These are phyloP conservation scores for Zoanthus gigantus DNA, from an alignment of 92 coral and sea anemone species.

Conservation along the genomic window DNA sequence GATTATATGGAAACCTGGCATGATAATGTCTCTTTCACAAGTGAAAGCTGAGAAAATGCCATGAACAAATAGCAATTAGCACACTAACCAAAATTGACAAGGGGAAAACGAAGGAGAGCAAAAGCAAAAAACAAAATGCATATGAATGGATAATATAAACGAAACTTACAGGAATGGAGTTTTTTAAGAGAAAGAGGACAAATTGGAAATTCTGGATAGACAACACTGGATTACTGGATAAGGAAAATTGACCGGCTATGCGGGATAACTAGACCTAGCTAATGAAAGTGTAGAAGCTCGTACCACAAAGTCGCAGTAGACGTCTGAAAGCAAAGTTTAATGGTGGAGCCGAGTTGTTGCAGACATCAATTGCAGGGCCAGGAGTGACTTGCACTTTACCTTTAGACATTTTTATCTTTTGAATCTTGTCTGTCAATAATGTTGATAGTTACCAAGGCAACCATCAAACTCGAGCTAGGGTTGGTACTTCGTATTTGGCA, in stretches of 20 bases:
- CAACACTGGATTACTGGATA: background rate
- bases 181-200: too few species aligned
- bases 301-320: slow-evolving; percentile 83
- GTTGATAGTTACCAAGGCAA: background rate
- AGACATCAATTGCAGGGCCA: slow-evolving; percentile 73
- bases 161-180: too few species aligned
- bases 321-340: slow-evolving; percentile 85
- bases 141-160: too few species aligned
- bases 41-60: too few species aligned
- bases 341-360: slow-evolving; percentile 77
- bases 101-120: too few species aligned
- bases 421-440: background rate
- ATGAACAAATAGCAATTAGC: too few species aligned
- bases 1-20: too few species aligned
- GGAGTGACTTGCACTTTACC: slow-evolving; percentile 66
- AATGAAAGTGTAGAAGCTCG: background rate
- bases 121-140: too few species aligned
- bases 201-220: too few species aligned
- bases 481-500: background rate
- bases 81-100: too few species aligned
- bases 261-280: too few species aligned
- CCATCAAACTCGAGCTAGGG: background rate
- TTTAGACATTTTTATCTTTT: background rate
- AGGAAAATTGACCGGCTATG: background rate
- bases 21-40: too few species aligned